Conservation (phyloP, 2,888 invertebrate species). For the Caenorhabditis zanzibari region DNA sequence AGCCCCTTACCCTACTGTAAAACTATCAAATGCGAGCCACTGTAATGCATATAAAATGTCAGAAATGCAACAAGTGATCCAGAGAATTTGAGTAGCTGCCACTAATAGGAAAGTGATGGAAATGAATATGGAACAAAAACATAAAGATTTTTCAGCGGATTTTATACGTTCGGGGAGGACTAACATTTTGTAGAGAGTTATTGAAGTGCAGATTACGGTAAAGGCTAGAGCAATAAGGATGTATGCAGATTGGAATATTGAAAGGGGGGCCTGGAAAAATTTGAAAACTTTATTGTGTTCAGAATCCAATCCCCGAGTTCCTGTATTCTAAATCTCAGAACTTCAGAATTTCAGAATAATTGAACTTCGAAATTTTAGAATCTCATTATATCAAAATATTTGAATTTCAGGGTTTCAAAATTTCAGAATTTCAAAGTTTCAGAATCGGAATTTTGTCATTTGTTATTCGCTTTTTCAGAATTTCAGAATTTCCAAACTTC, state of each 20-base stretch:
- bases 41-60: not conserved
- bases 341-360: too few species aligned
- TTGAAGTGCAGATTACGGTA: slow-evolving; percentile 19
- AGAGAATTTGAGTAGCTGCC: slow-evolving; percentile 18
- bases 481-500: too few species aligned
- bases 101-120: slow-evolving; percentile 32
- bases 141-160: slow-evolving; percentile 31
- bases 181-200: slow-evolving; percentile 38
- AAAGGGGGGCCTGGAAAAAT: slow-evolving; percentile 24
- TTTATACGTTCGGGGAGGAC: slow-evolving; percentile 30
- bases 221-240: slow-evolving; percentile 19
- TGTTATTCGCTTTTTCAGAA: too few species aligned
- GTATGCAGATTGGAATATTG: slow-evolving; percentile 39
- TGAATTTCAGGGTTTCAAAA: too few species aligned
- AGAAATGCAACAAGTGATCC: not conserved
- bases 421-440: too few species aligned
- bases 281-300: not conserved
- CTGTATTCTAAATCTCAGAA: too few species aligned
- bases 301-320: too few species aligned
- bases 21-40: not conserved
- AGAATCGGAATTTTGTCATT: too few species aligned
- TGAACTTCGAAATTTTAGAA: too few species aligned
- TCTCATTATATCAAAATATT: too few species aligned
- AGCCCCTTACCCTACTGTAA: not conserved
- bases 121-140: slow-evolving; percentile 30